Conservation (phyloP, 2,113 vertebrate species). For the Emydocephalus ijimae region DNA sequence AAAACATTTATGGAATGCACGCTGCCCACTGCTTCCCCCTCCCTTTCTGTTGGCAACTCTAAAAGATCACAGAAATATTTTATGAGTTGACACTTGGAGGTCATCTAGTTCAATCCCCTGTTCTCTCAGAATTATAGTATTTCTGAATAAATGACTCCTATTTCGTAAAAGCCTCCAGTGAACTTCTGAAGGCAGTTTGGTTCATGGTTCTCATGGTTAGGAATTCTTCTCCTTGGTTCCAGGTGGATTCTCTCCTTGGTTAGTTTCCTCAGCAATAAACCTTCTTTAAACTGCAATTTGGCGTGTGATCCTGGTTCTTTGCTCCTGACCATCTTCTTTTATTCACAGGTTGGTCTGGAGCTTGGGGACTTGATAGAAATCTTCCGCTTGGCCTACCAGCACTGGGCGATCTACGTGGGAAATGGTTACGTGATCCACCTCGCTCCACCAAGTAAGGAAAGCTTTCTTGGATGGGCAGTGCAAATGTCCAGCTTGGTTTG, state of each 20-base stretch:
- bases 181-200: neutral
- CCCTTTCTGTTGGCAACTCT: too few relatives aligned
- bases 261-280: neutral
- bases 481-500: neutral
- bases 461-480: fast-evolving
- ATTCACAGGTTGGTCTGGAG: conserved; percentile 62
- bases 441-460: conserved; percentile 57
- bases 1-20: too few relatives aligned
- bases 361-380: conserved; percentile 83
- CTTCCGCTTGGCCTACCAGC: conserved; percentile 73
- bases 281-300: neutral
- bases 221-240: neutral
- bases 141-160: neutral
- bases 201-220: neutral
- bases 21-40: too few relatives aligned
- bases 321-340: neutral
- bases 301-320: neutral
- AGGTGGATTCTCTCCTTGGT: neutral
- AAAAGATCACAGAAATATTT: too few relatives aligned
- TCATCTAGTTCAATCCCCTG: neutral
- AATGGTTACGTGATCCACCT: conserved; percentile 78
- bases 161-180: neutral
- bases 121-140: neutral
- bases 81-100: neutral
- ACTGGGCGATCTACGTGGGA: conserved; percentile 85